Percentiles rank a stretch among this genome's conserved stretches.
Evolutionary conservation across 1,140 invertebrate genomes (phyloP).

Genomic region (Lerema accius): DNA sequence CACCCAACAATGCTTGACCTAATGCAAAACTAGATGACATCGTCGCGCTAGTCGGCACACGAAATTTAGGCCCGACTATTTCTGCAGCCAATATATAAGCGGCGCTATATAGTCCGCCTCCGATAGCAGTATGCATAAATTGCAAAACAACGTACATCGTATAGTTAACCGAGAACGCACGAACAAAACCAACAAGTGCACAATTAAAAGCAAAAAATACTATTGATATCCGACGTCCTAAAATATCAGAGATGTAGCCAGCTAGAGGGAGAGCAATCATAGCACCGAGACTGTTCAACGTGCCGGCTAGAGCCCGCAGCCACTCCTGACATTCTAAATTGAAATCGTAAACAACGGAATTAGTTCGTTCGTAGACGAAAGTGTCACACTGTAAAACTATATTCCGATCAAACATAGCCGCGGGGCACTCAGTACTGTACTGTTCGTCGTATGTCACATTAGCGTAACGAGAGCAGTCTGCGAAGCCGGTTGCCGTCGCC

Average conservation of each 20-base stretch:
- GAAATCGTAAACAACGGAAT: slow-evolving; percentile 72
- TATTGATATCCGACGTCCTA: slow-evolving; percentile 63
- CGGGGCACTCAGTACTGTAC: slow-evolving; percentile 48
- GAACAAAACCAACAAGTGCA: slow-evolving; percentile 57
- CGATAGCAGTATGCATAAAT: slow-evolving; percentile 67
- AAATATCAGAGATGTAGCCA: slow-evolving; percentile 67
- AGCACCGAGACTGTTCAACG: slow-evolving; percentile 66
- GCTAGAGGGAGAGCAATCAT: slow-evolving; percentile 65
- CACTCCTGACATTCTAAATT: slow-evolving; percentile 69
- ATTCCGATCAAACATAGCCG: slow-evolving; percentile 56
- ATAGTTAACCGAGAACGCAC: slow-evolving; percentile 69
- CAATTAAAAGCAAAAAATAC: slow-evolving; percentile 68
- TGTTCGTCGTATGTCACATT: slow-evolving; percentile 39
- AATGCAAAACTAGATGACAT: slow-evolving; percentile 89
- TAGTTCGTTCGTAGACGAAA: slow-evolving; percentile 64
- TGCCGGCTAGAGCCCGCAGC: slow-evolving; percentile 64
- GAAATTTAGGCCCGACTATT: slow-evolving; percentile 88
- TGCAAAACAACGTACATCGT: slow-evolving; percentile 68
- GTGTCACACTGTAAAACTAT: slow-evolving; percentile 55
- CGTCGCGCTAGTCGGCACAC: slow-evolving; percentile 88
- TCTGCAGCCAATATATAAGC: slow-evolving; percentile 86
- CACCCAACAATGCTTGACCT: slow-evolving; percentile 87
- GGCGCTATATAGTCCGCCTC: slow-evolving; percentile 70
- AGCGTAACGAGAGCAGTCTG: slow-evolving; percentile 61
- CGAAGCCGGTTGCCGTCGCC: slow-evolving; percentile 52